Evolutionary conservation across 2,113 vertebrate genomes (phyloP).

Genomic region (Carassius carassius): DNA sequence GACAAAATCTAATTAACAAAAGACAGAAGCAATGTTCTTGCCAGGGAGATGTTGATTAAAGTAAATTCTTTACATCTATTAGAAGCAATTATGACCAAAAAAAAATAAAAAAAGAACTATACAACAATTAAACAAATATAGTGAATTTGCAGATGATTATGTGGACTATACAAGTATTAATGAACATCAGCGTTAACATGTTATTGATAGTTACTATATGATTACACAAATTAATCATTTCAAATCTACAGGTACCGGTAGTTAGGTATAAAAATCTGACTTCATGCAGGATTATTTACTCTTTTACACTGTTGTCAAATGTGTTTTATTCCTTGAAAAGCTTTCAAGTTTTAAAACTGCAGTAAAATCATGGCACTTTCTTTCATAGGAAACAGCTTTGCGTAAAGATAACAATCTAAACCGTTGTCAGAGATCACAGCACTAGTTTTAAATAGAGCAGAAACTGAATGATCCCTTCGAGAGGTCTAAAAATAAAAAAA

Average conservation of each 20-base stretch:
- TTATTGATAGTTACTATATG: background rate
- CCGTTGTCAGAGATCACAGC: background rate
- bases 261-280: background rate
- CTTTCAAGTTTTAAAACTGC: background rate
- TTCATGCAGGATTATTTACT: constrained; percentile 13
- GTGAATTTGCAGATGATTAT: background rate
- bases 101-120: background rate
- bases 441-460: background rate
- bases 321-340: background rate
- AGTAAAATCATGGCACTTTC: background rate
- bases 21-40: constrained; percentile 16
- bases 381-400: background rate
- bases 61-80: background rate
- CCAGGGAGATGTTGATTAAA: background rate
- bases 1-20: background rate
- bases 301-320: background rate
- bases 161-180: background rate
- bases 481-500: constrained; percentile 8
- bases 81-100: background rate
- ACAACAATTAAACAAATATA: too few relatives aligned
- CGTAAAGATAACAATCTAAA: background rate
- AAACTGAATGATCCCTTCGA: background rate
- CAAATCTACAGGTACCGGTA: background rate
- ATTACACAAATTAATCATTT: background rate
- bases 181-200: constrained; percentile 1